A percentile compares a stretch with the other conserved stretches of the same genome.
Conservation (phyloP, 2,113 vertebrate genomes). For the Gobio gobio region DNA sequence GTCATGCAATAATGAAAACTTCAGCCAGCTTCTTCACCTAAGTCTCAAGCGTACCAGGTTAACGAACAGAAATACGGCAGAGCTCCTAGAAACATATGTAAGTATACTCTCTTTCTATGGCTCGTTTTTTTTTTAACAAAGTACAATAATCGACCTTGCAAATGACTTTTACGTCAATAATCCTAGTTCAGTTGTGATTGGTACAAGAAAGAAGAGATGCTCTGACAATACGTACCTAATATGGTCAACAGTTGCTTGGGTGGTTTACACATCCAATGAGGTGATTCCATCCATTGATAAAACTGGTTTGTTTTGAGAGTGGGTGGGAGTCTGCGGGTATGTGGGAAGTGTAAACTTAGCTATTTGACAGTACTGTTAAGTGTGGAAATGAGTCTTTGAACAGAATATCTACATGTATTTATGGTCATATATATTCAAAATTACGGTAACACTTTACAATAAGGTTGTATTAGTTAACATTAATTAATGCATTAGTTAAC, state of each 20-base stretch:
- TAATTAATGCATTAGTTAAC: no score
- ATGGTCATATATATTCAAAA: neutral
- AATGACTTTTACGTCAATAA: neutral
- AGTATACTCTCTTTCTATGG: constrained; percentile 56
- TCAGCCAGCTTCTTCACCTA: constrained; percentile 60
- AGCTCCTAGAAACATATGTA: constrained; percentile 74
- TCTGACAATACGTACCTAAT: constrained; percentile 21
- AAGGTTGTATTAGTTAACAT: no score
- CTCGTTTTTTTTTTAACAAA: neutral
- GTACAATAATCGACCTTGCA: neutral
- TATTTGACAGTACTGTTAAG: neutral
- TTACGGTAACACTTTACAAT: no score
- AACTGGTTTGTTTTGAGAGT: constrained; percentile 20
- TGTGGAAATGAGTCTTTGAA: neutral
- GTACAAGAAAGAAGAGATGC: neutral
- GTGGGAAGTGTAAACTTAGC: constrained; percentile 26
- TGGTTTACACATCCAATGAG: neutral
- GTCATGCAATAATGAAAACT: constrained; percentile 56
- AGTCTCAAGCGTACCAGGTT: constrained; percentile 64
- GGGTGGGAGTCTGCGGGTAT: neutral
- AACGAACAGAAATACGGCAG: constrained; percentile 60
- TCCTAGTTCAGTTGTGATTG: constrained; percentile 19
- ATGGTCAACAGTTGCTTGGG: constrained; percentile 20
- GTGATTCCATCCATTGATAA: constrained; percentile 38
- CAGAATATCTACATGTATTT: neutral